Percentiles rank a stretch among this genome's conserved stretches.
These are phyloP conservation scores for Saturnia japonica DNA, from an alignment of 2,888 invertebrate species.

Conservation along the genomic window DNA sequence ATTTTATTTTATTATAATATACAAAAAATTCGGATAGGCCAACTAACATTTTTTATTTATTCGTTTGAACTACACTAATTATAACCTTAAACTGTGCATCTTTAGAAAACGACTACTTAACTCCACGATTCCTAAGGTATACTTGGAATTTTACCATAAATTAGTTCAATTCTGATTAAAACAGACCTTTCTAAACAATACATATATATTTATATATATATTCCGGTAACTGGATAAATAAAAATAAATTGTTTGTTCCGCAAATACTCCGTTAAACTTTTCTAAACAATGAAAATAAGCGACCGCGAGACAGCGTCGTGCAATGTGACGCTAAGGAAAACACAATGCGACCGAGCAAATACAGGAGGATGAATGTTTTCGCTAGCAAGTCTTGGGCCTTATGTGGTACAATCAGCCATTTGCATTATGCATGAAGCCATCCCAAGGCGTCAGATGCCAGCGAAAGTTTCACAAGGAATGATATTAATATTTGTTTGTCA, in stretches of 20 bases:
- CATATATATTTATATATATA: background rate
- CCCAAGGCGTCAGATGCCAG: slow-evolving; percentile 64
- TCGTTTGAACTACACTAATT: too few species aligned
- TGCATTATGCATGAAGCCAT: slow-evolving; percentile 78
- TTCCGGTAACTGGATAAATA: background rate
- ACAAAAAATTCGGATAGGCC: too few species aligned
- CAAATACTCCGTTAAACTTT: slow-evolving; percentile 7
- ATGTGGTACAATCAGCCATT: slow-evolving; percentile 71
- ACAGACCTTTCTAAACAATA: background rate
- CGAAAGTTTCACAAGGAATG: slow-evolving; percentile 49
- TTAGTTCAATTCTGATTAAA: background rate
- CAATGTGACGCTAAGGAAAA: slow-evolving; percentile 38
- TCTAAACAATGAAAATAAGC: slow-evolving; percentile 1
- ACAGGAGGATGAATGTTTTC: slow-evolving; percentile 61
- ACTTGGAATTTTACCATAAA: background rate
- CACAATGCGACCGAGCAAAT: slow-evolving; percentile 52
- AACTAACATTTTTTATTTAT: too few species aligned
- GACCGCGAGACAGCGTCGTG: slow-evolving; percentile 31
- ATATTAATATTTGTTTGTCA: slow-evolving; percentile 65
- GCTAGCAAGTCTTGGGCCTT: slow-evolving; percentile 61
- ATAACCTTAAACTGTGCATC: too few species aligned
- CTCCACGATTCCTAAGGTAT: background rate
- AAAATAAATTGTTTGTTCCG: background rate
- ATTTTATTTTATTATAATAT: too few species aligned
- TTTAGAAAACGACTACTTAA: background rate